Percentiles rank a stretch among this genome's conserved stretches.
Evolutionary conservation across 2,113 vertebrate species (phyloP).

Genomic region (mouse (Mus musculus)): DNA sequence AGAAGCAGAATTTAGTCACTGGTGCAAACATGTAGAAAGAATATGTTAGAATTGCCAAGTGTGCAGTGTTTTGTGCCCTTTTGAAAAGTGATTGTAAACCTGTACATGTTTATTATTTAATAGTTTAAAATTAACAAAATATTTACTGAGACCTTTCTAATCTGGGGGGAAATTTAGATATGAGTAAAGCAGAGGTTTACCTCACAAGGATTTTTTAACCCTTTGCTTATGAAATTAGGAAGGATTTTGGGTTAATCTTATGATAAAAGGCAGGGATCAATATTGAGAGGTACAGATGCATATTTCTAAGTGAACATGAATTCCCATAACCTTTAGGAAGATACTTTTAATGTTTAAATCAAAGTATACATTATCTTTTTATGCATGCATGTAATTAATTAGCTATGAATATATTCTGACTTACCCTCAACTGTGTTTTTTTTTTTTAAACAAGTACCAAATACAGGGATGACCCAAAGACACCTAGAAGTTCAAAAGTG

Average conservation of each 20-base stretch:
- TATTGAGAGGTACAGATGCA: neutral
- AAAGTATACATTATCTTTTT: neutral
- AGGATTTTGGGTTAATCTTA: neutral
- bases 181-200: neutral
- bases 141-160: neutral
- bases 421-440: neutral
- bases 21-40: constrained; percentile 49
- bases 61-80: neutral
- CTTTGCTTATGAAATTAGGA: constrained; percentile 29
- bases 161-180: constrained; percentile 37
- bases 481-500: neutral
- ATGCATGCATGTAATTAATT: neutral
- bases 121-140: constrained; percentile 51
- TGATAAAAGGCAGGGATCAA: neutral
- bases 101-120: constrained; percentile 57
- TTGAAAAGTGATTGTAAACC: constrained; percentile 31
- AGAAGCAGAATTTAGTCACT: constrained; percentile 51
- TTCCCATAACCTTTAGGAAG: neutral
- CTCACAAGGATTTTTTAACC: neutral
- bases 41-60: constrained; percentile 37
- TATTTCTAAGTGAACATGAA: neutral
- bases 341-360: neutral
- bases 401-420: neutral
- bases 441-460: neutral
- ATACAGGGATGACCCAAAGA: neutral